phyloP scores from a whole-genome alignment of 1,140 invertebrate genomes.

The Latrodectus geometricus region DNA sequence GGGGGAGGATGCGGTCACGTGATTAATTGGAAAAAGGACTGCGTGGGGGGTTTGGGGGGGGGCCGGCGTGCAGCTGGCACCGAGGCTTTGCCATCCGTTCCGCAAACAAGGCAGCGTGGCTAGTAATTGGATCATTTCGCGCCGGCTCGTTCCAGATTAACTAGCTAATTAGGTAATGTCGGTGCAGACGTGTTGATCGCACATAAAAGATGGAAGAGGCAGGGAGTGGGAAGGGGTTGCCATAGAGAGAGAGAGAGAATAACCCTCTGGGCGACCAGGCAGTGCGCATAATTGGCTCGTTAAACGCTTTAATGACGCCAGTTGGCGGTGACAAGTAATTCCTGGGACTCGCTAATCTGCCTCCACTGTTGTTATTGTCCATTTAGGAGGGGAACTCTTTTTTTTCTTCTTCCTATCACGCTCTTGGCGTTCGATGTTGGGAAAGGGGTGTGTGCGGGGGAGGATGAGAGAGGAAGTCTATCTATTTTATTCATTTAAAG shows the following conservation, averaged over 20 bases:
- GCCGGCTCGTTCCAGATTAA: constrained; percentile 51
- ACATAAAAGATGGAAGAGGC: constrained; percentile 34
- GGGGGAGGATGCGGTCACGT: constrained; percentile 15
- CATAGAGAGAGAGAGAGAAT: not conserved
- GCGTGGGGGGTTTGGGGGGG: not conserved
- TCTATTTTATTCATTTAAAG: constrained; percentile 22
- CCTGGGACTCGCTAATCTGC: constrained; percentile 40
- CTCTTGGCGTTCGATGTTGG: not conserved
- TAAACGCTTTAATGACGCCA: constrained; percentile 55
- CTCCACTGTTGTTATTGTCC: constrained; percentile 40
- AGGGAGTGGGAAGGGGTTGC: constrained; percentile 18
- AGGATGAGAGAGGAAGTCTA: not conserved
- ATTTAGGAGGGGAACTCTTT: constrained; percentile 22
- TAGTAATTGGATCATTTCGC: constrained; percentile 50
- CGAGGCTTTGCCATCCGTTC: constrained; percentile 21
- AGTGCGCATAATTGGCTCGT: constrained; percentile 53
- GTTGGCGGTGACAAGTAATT: constrained; percentile 55
- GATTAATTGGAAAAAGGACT: constrained; percentile 39
- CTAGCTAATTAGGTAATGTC: constrained; percentile 55
- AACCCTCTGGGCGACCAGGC: constrained; percentile 39
- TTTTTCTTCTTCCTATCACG: not conserved
- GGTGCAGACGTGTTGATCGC: constrained; percentile 50
- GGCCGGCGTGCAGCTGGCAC: constrained; percentile 27
- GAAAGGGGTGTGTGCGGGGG: not conserved
- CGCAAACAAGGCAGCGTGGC: constrained; percentile 30